Conservation (phyloP, 1,140 invertebrate genomes). For the Formica selysi region DNA sequence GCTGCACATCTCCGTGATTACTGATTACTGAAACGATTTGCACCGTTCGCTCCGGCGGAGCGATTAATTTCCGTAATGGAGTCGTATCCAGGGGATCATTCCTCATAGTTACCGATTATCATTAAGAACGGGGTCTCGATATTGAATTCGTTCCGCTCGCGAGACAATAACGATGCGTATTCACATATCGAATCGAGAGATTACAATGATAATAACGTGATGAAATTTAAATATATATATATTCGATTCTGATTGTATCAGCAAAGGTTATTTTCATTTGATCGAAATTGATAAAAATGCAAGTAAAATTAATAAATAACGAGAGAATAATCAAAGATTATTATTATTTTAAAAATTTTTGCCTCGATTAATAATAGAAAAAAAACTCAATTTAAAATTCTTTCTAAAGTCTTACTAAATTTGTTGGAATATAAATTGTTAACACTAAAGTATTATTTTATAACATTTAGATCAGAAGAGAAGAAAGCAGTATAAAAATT, state of each 20-base stretch:
- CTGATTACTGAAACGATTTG: conserved; percentile 71
- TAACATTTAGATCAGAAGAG: background rate
- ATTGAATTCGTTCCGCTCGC: conserved; percentile 65
- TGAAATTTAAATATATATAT: background rate
- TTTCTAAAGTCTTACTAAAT: too few species aligned
- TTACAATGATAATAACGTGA: conserved; percentile 33
- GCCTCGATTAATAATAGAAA: background rate
- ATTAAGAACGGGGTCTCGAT: conserved; percentile 64
- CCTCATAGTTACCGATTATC: conserved; percentile 46
- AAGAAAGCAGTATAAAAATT: background rate
- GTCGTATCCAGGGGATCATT: conserved; percentile 61
- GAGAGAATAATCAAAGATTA: background rate
- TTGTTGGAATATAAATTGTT: too few species aligned
- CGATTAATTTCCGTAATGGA: conserved; percentile 73
- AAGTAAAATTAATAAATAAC: background rate
- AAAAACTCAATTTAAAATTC: background rate
- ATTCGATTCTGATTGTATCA: too few species aligned
- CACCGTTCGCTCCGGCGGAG: conserved; percentile 58
- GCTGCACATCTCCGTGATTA: conserved; percentile 49
- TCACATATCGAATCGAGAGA: background rate
- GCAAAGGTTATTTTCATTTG: background rate
- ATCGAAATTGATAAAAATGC: background rate
- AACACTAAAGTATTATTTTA: background rate
- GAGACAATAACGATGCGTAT: conserved; percentile 12
- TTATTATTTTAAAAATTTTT: too few species aligned